These are phyloP conservation scores for Penelope pileata DNA, from an alignment of 2,113 vertebrate genomes.

Conservation along the genomic window DNA sequence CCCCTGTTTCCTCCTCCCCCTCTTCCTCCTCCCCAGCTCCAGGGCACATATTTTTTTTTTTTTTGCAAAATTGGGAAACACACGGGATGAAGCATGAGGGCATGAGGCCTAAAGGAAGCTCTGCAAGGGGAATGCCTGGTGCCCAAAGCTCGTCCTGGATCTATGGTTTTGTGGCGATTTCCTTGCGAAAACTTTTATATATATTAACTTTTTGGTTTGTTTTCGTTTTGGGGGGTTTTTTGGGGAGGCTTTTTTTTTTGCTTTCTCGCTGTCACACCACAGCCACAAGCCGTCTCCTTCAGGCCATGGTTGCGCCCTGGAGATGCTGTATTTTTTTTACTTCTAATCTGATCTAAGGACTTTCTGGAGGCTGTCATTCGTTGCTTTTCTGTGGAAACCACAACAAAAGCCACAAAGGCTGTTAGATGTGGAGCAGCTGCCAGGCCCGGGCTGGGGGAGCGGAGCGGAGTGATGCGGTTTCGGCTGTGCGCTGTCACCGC, in stretches of 20 bases:
- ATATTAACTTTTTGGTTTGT: fast-evolving
- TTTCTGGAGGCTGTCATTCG: background rate
- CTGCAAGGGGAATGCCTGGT: fast-evolving
- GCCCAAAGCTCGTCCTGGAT: background rate
- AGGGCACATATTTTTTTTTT: no score
- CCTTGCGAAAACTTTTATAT: background rate
- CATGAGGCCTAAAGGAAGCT: background rate
- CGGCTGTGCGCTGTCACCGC: background rate
- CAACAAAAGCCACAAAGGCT: fast-evolving
- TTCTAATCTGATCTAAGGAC: background rate
- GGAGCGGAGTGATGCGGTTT: fast-evolving
- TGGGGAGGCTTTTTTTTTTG: background rate
- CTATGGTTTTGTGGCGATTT: fast-evolving
- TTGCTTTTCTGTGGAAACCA: background rate
- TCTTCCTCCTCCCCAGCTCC: no score
- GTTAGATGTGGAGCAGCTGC: fast-evolving
- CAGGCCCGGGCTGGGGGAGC: fast-evolving
- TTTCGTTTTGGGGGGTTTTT: fast-evolving
- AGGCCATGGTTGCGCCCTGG: background rate
- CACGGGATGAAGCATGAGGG: background rate
- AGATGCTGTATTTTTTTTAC: background rate
- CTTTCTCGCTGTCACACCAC: fast-evolving
- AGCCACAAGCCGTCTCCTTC: background rate
- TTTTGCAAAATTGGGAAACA: background rate
- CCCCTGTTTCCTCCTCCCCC: no score